These are phyloP conservation scores for Elgonia sp. DNA, from an alignment of 2,888 invertebrate genomes.

Conservation along the genomic window DNA sequence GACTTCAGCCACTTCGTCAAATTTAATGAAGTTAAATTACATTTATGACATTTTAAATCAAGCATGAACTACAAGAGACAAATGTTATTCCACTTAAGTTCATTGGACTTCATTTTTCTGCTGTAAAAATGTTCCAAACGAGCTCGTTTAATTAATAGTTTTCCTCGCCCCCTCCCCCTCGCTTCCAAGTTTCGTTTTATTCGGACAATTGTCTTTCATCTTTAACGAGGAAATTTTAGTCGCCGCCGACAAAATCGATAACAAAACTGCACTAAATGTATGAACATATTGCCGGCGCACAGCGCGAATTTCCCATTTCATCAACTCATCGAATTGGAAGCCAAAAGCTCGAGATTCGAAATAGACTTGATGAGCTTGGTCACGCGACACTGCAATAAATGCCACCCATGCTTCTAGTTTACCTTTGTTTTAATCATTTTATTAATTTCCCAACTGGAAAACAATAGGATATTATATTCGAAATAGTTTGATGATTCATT, in stretches of 20 bases:
- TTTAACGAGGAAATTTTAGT: background rate
- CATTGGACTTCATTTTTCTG: conserved; percentile 21
- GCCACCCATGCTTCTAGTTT: conserved; percentile 30
- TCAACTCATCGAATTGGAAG: conserved; percentile 59
- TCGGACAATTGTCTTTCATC: background rate
- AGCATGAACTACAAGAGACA: conserved; percentile 31
- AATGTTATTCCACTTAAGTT: conserved; percentile 29
- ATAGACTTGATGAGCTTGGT: conserved; percentile 52
- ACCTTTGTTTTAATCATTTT: conserved; percentile 42
- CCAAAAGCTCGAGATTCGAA: conserved; percentile 55
- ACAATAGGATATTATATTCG: conserved; percentile 31
- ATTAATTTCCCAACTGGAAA: conserved; percentile 27
- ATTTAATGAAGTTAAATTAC: conserved; percentile 58
- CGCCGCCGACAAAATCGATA: conserved; percentile 20
- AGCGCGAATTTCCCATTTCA: conserved; percentile 61
- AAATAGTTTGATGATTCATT: conserved; percentile 18
- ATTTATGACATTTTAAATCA: conserved; percentile 59
- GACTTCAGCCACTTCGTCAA: conserved; percentile 33
- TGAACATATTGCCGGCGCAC: conserved; percentile 32
- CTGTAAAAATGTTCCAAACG: conserved; percentile 1
- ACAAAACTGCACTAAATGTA: conserved; percentile 25
- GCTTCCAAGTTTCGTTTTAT: background rate
- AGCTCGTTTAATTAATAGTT: background rate
- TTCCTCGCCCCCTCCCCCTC: no score
- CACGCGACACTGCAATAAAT: conserved; percentile 55